Evolutionary conservation across 2,113 vertebrate genomes (phyloP).

Genomic region (Aviceda subcristata): DNA sequence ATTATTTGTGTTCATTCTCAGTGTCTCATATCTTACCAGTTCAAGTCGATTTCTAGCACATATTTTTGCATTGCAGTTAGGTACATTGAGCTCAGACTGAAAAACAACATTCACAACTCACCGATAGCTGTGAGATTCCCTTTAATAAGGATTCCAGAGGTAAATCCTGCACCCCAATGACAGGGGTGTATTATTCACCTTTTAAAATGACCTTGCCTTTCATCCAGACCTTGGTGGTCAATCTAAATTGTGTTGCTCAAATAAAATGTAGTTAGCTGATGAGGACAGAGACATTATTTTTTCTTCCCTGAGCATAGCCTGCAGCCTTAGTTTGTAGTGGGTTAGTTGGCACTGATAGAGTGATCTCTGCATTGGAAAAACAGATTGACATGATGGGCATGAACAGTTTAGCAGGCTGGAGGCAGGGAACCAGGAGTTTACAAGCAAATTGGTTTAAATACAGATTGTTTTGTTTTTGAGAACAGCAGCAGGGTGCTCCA

Average conservation of each 20-base stretch:
- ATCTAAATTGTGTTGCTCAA: conserved; percentile 1
- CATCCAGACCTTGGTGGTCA: not conserved
- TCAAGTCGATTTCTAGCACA: conserved; percentile 25
- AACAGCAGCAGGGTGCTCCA: not conserved
- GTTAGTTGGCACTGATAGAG: not conserved
- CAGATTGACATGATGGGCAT: conserved; percentile 34
- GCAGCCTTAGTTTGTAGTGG: not conserved
- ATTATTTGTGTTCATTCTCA: conserved; percentile 52
- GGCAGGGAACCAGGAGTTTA: conserved; percentile 11
- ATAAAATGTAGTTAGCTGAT: not conserved
- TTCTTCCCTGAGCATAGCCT: not conserved
- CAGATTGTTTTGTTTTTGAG: conserved; percentile 1
- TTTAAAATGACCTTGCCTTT: not conserved
- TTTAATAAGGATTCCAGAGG: not conserved
- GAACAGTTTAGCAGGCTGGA: conserved; percentile 40
- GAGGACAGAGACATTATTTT: not conserved
- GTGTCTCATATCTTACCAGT: conserved; percentile 18
- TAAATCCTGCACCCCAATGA: not conserved
- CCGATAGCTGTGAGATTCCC: not conserved
- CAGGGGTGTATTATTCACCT: fast-evolving
- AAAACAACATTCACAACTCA: conserved; percentile 17
- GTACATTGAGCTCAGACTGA: not conserved
- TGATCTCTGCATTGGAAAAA: not conserved
- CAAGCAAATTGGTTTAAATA: conserved; percentile 51
- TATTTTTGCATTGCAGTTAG: conserved; percentile 14